phyloP scores from a whole-genome alignment of 2,888 invertebrate species.

The Eupithecia abbreviata region DNA sequence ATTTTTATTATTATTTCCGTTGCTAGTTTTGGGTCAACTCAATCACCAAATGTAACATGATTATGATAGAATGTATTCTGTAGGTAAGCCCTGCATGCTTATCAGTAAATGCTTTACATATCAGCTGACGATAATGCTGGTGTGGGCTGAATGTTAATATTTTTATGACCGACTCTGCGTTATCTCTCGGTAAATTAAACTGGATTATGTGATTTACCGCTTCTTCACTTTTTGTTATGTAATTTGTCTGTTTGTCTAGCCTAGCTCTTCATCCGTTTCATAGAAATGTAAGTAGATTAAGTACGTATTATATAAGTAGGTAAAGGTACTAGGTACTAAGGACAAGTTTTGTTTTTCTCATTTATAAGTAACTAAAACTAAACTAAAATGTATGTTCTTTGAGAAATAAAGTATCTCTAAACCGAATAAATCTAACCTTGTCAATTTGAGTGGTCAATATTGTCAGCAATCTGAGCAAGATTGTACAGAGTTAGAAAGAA shows the following conservation, averaged over 20 bases:
- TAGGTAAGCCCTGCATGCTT: not conserved
- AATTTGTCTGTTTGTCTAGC: not conserved
- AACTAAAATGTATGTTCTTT: no score
- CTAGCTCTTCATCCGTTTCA: not conserved
- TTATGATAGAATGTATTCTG: not conserved
- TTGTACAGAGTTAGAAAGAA: no score
- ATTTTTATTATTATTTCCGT: not conserved
- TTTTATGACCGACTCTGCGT: slow-evolving; percentile 25
- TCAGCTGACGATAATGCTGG: slow-evolving; percentile 29
- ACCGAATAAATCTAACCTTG: not conserved
- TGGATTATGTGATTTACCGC: slow-evolving; percentile 6
- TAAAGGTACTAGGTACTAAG: no score
- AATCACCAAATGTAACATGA: not conserved
- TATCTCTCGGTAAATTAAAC: slow-evolving; percentile 16
- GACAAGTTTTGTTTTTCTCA: no score
- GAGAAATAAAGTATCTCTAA: no score
- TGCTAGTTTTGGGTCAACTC: not conserved
- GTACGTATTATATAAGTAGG: no score
- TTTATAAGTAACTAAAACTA: no score
- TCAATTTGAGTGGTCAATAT: no score
- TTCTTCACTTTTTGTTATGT: not conserved
- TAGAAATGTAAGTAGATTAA: no score
- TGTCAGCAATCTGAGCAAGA: no score
- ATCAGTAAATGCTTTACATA: slow-evolving; percentile 4
- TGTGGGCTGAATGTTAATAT: slow-evolving; percentile 26